phyloP scores from a whole-genome alignment of 2,888 invertebrate genomes.

The Drosophila acutilabella region DNA sequence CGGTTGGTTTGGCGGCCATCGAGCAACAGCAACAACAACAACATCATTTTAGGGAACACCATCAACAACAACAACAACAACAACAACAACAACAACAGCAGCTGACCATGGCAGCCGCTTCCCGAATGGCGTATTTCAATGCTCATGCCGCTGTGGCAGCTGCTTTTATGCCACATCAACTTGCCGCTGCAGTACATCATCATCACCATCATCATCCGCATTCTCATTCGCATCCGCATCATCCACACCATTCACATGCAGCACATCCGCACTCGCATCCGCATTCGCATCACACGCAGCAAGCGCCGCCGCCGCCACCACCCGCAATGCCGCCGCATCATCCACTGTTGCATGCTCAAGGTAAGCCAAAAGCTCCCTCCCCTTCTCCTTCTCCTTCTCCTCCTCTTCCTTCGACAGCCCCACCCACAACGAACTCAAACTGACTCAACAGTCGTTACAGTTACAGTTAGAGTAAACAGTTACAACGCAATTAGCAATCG shows the following conservation, averaged over 20 bases:
- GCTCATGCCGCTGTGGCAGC: slow-evolving; percentile 96
- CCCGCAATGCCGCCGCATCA: slow-evolving; percentile 71
- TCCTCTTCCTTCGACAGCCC: background rate
- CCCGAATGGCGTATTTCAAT: slow-evolving; percentile 95
- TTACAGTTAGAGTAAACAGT: slow-evolving; percentile 51
- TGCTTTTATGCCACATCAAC: slow-evolving; percentile 92
- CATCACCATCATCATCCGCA: slow-evolving; percentile 63
- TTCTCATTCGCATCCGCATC: slow-evolving; percentile 32
- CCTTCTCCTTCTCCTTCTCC: background rate
- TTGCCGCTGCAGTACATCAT: slow-evolving; percentile 84
- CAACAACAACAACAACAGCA: slow-evolving; percentile 83
- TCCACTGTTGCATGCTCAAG: slow-evolving; percentile 84
- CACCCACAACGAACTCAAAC: background rate
- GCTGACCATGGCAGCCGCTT: slow-evolving; percentile 86
- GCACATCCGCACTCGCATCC: slow-evolving; percentile 30
- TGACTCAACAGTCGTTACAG: slow-evolving; percentile 24
- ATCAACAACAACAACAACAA: slow-evolving; percentile 68
- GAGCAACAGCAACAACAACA: slow-evolving; percentile 41
- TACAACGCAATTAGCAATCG: slow-evolving; percentile 68
- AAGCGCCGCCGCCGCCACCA: slow-evolving; percentile 35
- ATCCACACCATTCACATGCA: slow-evolving; percentile 32
- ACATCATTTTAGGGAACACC: slow-evolving; percentile 65
- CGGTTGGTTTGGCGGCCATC: slow-evolving; percentile 15
- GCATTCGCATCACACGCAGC: slow-evolving; percentile 34
- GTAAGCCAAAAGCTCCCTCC: slow-evolving; percentile 72